Base-by-base conservation (phyloP, 2,797 vertebrate species). In the Neosilurus mollespiculum region DNA sequence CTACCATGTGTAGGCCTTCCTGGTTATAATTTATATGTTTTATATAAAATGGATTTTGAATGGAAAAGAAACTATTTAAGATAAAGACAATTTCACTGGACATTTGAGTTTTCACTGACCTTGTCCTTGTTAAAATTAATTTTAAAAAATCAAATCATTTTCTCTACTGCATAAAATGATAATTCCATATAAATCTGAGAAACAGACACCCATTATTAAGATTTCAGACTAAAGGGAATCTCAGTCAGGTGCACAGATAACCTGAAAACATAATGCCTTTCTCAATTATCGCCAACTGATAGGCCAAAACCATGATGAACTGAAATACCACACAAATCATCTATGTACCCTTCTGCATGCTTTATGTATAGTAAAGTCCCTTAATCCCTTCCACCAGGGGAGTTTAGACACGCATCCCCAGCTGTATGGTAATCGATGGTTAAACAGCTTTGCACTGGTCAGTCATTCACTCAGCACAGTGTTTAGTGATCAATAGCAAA, bases 391-490 rank as follows among this genome's bases (percentile, higher is more conserved):
- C 69, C 83, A 88, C 49, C 6, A 69, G 30, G 65, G 66, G 24
- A 62, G 18, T 22, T 24, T 80, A 65, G 51, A 12, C 84, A 22
- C 54, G 81, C 73, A 65, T 26, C 79, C 59, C 64, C 69, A 58
- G 62, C 64, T 64, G 78, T 70, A 81, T 81, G 82, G 82, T 80
- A 86, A 88, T 88, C 87, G 22, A 86, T 88, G 73, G 79, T 58
- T 80, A 73, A 88, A 81, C 77, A 49, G 83, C 67, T 70, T 82
- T 75, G 78, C 70, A 69, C 71, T 83, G 84, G 72, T 54, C 62
- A 66, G 62, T 67, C 62, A 72, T 71, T 84, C 37, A 18, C 66
- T 54, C 65, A 80, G 82, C 78, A 72, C 83, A 80, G 76, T 75
- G 72, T 84, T 78, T 78, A 66, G 70, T 83, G 67, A 82, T 85